These are phyloP conservation scores for Tupaia chinensis DNA, from an alignment of 2,113 vertebrate genomes.

Conservation along the genomic window DNA sequence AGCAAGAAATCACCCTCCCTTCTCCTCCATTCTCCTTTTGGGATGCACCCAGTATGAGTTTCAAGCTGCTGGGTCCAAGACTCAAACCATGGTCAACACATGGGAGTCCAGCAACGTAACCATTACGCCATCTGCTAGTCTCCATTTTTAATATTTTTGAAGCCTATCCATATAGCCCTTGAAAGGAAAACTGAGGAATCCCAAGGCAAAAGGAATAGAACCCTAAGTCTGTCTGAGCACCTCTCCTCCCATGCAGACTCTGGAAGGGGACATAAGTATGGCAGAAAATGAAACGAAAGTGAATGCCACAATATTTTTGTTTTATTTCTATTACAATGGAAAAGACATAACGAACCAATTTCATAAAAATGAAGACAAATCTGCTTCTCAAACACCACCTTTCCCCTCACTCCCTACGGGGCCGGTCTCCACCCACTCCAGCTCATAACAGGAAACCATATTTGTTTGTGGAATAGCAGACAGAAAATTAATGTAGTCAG, in stretches of 20 bases:
- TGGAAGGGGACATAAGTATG: not conserved
- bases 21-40: no score
- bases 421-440: not conserved
- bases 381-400: not conserved
- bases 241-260: no score
- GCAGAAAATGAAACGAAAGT: not conserved
- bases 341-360: not conserved
- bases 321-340: not conserved
- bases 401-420: not conserved
- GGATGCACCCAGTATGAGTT: no score
- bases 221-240: fast-evolving
- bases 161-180: not conserved
- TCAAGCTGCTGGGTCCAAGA: no score
- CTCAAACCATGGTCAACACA: no score
- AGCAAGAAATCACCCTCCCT: no score
- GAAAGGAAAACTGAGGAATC: not conserved
- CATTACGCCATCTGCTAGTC: no score
- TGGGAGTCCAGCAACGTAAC: no score
- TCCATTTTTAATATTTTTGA: not conserved
- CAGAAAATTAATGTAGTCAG: slow-evolving; percentile 70
- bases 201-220: not conserved
- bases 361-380: not conserved
- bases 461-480: slow-evolving; percentile 31
- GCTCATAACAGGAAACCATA: not conserved
- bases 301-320: not conserved